Percentiles rank a stretch among this genome's conserved stretches.
These are phyloP conservation scores for Drosophila takahashii DNA, from an alignment of 1,140 invertebrate genomes.

Conservation along the genomic window DNA sequence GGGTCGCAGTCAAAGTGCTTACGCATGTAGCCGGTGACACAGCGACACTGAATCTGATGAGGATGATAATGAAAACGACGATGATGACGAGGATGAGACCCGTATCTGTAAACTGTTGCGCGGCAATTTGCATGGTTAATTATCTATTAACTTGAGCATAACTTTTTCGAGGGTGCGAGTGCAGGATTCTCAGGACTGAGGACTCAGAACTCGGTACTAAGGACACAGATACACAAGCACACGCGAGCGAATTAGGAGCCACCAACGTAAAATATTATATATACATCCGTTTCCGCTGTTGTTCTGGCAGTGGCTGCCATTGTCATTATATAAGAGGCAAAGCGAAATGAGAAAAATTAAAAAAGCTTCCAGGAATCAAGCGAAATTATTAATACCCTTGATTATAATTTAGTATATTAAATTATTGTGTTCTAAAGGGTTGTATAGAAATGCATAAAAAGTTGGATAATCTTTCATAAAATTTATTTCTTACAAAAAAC, in stretches of 20 bases:
- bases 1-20: conserved; percentile 45
- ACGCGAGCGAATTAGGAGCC: conserved; percentile 29
- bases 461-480: no score
- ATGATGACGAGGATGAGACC: conserved; percentile 62
- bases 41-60: conserved; percentile 19
- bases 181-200: conserved; percentile 28
- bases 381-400: conserved; percentile 13
- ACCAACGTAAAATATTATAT: conserved; percentile 34
- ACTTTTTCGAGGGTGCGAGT: conserved; percentile 48
- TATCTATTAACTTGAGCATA: conserved; percentile 82
- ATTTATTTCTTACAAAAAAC: no score
- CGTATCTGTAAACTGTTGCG: conserved; percentile 76
- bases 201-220: conserved; percentile 20
- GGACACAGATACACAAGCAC: conserved; percentile 15
- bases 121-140: conserved; percentile 79
- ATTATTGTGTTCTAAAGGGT: no score
- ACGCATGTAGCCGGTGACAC: conserved; percentile 50
- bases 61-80: conserved; percentile 2
- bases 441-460: no score
- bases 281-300: conserved; percentile 70
- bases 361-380: not conserved
- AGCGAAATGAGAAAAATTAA: conserved; percentile 26
- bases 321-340: conserved; percentile 46
- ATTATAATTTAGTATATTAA: rapidly evolving
- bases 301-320: conserved; percentile 35